Evolutionary conservation across 2,888 invertebrate genomes (phyloP), one percentile per base, ranked within the genome.

Genomic region (Plemyria rubiginata): DNA sequence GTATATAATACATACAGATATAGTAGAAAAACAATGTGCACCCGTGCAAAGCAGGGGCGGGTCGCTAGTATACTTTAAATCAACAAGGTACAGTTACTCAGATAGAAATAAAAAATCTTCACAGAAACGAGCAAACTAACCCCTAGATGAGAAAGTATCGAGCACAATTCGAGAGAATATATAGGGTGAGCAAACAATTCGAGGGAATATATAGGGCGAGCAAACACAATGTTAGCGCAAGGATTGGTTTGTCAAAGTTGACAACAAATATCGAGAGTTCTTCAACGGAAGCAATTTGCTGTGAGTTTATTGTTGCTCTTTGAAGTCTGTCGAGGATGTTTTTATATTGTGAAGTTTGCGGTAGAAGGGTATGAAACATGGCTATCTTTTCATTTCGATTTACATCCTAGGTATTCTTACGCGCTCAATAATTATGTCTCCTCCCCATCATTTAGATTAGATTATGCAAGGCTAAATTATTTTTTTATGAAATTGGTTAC

Each of bases 211-310:
- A 57, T 52, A 53, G 12, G 13, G 41, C 12, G 29, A 15, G 49
- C 40, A 49, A 62, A 62, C 53, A 62, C 40, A 53, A 28, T 36
- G 43, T n/a, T 43, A 7, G 32, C 52, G 41, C 40, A 38, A 48
- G 48, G 52, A 55, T 59, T 59, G 55, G 28, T 63, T 55, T 55
- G 41, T 55, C 52, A 48, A 36, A 63, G 59, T 63, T 55, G 29
- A 36, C 54, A 63, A 59, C 63, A 59, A 63, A 54, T 62, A 58
- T 62, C 49, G 54, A 62, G 49, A 49, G 62, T 54, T 58, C 54
- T 62, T 51, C 54, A 52, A 29, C 53, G 57, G 43, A 62, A 57
- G 62, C 56, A 56, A 62, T 62, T 62, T 56, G 48, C 43, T 7
- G 22, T 5, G 52, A 54, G 49, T 62, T 58, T 62, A 48, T 54